phyloP scores from a whole-genome alignment of 2,797 vertebrate genomes.

The Crotalus adamanteus region DNA sequence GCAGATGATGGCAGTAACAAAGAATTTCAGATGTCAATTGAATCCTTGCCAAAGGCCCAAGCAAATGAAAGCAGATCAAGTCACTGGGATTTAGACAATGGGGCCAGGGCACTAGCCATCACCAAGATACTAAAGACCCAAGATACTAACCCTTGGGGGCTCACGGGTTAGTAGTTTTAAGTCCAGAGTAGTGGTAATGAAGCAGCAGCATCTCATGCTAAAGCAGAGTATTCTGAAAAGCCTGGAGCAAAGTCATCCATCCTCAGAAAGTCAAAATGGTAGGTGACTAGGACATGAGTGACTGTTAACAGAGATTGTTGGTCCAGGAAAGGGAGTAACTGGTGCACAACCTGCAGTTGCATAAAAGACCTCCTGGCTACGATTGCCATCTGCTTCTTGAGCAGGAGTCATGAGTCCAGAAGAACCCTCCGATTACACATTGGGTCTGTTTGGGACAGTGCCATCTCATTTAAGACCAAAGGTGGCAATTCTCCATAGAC shows the following conservation, averaged over 20 bases:
- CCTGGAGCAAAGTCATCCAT: not conserved
- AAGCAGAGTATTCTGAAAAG: not conserved
- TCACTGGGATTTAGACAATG: not conserved
- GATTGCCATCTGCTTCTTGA: not conserved
- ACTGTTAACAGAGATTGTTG: not conserved
- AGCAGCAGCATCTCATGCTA: not conserved
- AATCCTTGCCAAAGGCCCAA: not conserved
- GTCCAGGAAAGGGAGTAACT: not conserved
- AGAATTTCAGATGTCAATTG: not conserved
- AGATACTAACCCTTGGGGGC: not conserved
- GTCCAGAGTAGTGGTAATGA: not conserved
- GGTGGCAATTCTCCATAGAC: not conserved
- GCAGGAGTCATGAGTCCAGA: not conserved
- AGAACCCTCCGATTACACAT: not conserved
- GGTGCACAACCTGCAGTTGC: not conserved
- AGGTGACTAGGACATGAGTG: not conserved
- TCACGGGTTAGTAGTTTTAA: not conserved
- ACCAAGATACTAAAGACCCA: not conserved
- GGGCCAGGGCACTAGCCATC: not conserved
- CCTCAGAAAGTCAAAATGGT: not conserved
- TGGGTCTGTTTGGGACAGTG: not conserved
- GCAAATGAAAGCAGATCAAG: not conserved
- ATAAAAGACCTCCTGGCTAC: not conserved
- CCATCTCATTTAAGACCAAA: not conserved
- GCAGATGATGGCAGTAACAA: not conserved